Conservation (phyloP, 1,140 invertebrate species). For the Anthonomus grandis region DNA sequence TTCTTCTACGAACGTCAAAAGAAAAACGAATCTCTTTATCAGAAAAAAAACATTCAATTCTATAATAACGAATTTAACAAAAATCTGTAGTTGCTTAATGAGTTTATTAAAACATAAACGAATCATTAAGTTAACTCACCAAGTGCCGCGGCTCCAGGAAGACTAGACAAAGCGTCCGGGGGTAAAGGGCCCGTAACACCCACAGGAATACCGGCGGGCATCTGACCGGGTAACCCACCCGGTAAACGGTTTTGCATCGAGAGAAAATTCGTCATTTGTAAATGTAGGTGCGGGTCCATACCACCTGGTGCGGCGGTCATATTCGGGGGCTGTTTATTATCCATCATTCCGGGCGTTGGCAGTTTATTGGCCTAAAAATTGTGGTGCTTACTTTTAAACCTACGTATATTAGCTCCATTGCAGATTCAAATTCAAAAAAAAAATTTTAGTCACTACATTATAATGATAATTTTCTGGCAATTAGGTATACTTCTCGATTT, state of each 20-base stretch:
- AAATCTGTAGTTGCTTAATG: neutral
- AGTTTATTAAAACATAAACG: neutral
- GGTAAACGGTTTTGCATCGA: slow-evolving; percentile 49
- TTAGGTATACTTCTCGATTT: too few relatives aligned
- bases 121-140: neutral
- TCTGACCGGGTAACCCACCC: slow-evolving; percentile 30
- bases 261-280: slow-evolving; percentile 53
- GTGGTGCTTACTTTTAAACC: too few relatives aligned
- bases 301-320: slow-evolving; percentile 41
- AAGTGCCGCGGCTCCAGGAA: slow-evolving; percentile 15
- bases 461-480: too few relatives aligned
- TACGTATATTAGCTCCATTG: too few relatives aligned
- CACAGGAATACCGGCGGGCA: slow-evolving; percentile 21
- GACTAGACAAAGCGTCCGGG: slow-evolving; percentile 27
- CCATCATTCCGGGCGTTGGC: slow-evolving; percentile 41
- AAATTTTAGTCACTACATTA: too few relatives aligned
- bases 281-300: slow-evolving; percentile 52
- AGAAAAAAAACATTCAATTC: neutral
- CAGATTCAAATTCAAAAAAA: too few relatives aligned
- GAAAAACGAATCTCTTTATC: neutral
- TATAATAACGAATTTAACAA: neutral
- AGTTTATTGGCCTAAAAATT: slow-evolving; percentile 48
- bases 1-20: neutral
- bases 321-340: slow-evolving; percentile 43
- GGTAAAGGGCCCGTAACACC: slow-evolving; percentile 21